phyloP scores from a whole-genome alignment of 23 tunicate genomes.

The Phallusia fumigata region DNA sequence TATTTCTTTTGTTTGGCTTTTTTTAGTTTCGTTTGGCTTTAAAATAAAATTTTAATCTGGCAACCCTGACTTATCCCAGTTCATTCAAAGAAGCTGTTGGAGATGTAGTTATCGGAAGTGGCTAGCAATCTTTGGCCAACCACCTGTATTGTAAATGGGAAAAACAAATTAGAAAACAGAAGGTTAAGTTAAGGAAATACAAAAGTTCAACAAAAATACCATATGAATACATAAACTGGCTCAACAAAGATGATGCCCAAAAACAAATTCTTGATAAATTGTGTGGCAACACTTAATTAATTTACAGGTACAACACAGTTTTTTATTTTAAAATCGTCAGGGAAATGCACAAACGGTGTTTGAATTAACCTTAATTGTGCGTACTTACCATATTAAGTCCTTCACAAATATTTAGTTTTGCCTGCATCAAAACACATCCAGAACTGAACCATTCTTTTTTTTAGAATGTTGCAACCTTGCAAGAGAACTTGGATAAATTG shows the following conservation, averaged over 20 bases:
- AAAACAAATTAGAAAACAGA: neutral
- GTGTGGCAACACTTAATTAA: neutral
- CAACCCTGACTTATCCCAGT: neutral
- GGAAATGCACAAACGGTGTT: too few species aligned
- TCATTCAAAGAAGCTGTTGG: slow-evolving; percentile 8
- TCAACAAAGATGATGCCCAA: slow-evolving; percentile 7
- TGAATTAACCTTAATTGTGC: too few species aligned
- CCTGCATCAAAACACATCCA: neutral
- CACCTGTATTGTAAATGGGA: neutral
- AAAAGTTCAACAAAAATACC: neutral
- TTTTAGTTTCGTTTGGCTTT: too few species aligned
- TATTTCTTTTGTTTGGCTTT: too few species aligned
- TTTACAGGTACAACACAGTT: slow-evolving; percentile 13
- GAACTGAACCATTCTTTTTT: neutral
- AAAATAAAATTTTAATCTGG: too few species aligned
- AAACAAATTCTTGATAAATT: neutral
- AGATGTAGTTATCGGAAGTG: neutral
- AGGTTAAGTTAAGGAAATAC: neutral
- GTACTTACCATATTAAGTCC: too few species aligned
- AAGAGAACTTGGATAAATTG: neutral
- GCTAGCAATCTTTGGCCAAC: neutral
- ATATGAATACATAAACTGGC: neutral
- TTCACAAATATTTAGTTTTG: neutral
- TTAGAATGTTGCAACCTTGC: neutral
- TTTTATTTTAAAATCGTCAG: neutral